phyloP scores from a whole-genome alignment of 2,888 invertebrate species.

The Alsophila aescularia region DNA sequence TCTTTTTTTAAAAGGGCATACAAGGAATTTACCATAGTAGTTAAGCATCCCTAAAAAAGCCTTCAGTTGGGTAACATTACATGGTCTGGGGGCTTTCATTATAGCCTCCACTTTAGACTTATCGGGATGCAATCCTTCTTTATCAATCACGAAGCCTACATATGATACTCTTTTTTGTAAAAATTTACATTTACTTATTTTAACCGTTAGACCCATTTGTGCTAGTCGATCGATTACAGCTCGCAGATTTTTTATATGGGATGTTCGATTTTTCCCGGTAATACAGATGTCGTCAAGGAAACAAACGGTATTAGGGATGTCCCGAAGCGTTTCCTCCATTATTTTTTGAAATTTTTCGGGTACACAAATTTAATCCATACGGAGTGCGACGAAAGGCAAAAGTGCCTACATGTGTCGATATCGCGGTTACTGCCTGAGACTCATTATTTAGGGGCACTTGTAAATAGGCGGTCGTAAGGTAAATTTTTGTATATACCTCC shows the following conservation, averaged over 20 bases:
- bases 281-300: too few relatives aligned
- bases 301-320: too few relatives aligned
- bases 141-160: not conserved
- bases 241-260: not conserved
- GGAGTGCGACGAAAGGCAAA: not conserved
- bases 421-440: too few relatives aligned
- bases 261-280: too few relatives aligned
- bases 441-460: too few relatives aligned
- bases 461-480: too few relatives aligned
- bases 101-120: not conserved
- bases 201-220: not conserved
- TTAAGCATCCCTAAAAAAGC: constrained; percentile 1
- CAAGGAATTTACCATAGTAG: not conserved
- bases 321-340: too few relatives aligned
- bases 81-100: not conserved
- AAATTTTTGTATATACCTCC: too few relatives aligned
- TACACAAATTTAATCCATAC: not conserved
- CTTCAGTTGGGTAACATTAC: constrained; percentile 1
- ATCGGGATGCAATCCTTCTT: not conserved
- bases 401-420: too few relatives aligned
- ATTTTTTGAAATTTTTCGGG: not conserved
- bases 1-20: not conserved
- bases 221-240: not conserved
- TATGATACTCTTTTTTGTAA: not conserved
- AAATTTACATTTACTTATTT: not conserved